Evolutionary conservation across 2,797 vertebrate genomes (phyloP).

Genomic region (Sebastiscus tertius): DNA sequence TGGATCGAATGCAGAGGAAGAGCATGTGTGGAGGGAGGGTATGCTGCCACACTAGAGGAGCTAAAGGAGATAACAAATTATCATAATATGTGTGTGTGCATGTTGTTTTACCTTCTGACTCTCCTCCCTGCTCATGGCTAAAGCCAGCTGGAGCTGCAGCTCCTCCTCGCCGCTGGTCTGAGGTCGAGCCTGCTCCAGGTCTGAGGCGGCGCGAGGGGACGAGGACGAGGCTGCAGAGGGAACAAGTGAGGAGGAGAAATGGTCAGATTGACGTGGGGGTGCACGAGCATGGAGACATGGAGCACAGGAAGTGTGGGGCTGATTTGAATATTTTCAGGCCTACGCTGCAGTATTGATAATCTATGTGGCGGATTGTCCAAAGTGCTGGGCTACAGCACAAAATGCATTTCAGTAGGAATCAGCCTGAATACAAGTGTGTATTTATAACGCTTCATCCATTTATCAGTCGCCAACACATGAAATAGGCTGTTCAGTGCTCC

Average conservation of each 20-base stretch:
- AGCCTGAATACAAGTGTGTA: constrained; percentile 19
- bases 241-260: neutral
- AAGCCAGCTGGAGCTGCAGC: constrained; percentile 92
- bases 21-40: neutral
- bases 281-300: neutral
- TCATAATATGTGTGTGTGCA: neutral
- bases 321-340: constrained; percentile 46
- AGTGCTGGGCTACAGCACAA: constrained; percentile 32
- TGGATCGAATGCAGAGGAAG: neutral
- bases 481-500: neutral
- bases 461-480: neutral
- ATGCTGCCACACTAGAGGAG: neutral
- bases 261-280: neutral
- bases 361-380: constrained; percentile 30
- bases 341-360: constrained; percentile 60
- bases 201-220: constrained; percentile 88
- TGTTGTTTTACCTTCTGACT: constrained; percentile 87
- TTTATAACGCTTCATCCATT: constrained; percentile 18
- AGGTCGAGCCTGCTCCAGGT: constrained; percentile 94
- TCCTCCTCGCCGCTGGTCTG: constrained; percentile 96
- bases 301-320: constrained; percentile 9
- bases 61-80: neutral
- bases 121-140: constrained; percentile 96
- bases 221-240: constrained; percentile 86
- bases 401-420: constrained; percentile 27